Evolutionary conservation across 2,888 invertebrate species (phyloP), one percentile per base, ranked within the genome.

Genomic region (Rambutsinella grinnellia): DNA sequence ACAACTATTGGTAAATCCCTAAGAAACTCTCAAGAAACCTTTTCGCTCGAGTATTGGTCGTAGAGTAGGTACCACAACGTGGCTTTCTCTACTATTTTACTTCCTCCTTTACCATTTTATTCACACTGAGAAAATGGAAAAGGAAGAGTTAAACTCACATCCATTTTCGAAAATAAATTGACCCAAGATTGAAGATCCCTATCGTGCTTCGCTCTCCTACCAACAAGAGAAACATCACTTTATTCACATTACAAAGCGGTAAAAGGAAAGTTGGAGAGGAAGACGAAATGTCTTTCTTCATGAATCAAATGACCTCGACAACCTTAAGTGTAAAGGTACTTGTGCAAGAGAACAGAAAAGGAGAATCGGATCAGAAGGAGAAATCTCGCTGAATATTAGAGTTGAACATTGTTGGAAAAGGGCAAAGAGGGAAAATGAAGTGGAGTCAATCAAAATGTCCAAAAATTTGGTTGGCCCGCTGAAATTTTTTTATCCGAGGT

Each of bases 71-170:
- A 51, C 21, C 51, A 51, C 51, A n/a, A 51, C 51, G 19, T 19
- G 51, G 21, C 51, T 36, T 47, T 51, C 49, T 58, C 49, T 47
- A 58, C n/a, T 24, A 46, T 24, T 24, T 62, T 47, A 19, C 36
- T 58, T n/a, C 10, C 13, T 23, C 24, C n/a, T 23, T 28, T 65
- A 60, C 54, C 61, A 36, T 36, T 36, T 61, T 74, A 26, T 58
- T 44, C 49, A 36, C 51, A 62, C 19, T 26, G 36, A 36, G 36
- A 36, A 75, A 67, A 67, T 68, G 68, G 62, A 65, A 62, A n/a
- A 56, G 75, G 68, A 75, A 75, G 75, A 75, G 75, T 75, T 75
- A 75, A 75, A 75, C 75, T 75, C 67, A 61, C 61, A 75, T 75
- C 75, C 75, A 75, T 75, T 75, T 75, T 68, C 62, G 46, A 62